A percentile compares a stretch with the other conserved stretches of the same genome.
Conservation (phyloP, 2,113 vertebrate genomes). For the Piliocolobus tephrosceles region DNA sequence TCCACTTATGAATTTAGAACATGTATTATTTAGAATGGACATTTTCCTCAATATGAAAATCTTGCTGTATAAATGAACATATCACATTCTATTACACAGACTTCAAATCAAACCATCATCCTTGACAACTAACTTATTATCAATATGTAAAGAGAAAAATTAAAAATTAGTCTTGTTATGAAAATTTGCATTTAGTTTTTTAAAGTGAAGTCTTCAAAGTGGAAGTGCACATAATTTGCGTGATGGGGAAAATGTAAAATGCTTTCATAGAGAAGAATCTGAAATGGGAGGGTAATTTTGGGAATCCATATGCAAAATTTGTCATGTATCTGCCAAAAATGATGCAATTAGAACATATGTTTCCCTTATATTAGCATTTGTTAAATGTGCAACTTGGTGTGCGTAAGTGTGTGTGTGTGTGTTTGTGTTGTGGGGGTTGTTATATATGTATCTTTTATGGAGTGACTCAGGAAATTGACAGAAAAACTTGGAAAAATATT, state of each 20-base stretch:
- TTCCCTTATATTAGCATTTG: neutral
- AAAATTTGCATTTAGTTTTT: neutral
- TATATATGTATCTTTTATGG: neutral
- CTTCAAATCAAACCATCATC: neutral
- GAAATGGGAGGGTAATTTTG: neutral
- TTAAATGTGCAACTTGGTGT: neutral
- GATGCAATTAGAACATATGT: neutral
- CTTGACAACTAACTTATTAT: neutral
- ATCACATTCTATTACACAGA: neutral
- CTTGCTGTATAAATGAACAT: neutral
- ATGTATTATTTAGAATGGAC: neutral
- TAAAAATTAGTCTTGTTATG: neutral
- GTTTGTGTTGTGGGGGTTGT: neutral
- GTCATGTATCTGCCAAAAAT: neutral
- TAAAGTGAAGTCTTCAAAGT: neutral
- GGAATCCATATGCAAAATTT: neutral
- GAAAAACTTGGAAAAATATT: slow-evolving; percentile 44
- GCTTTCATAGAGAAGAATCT: neutral
- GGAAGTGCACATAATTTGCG: neutral
- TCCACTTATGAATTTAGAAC: neutral
- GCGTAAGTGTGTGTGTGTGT: neutral
- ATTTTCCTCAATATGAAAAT: neutral
- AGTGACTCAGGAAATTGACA: neutral
- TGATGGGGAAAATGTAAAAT: neutral
- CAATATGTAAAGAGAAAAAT: neutral